Evolutionary conservation across 1,140 invertebrate genomes (phyloP).

Genomic region (Drosophila kurseongensis): DNA sequence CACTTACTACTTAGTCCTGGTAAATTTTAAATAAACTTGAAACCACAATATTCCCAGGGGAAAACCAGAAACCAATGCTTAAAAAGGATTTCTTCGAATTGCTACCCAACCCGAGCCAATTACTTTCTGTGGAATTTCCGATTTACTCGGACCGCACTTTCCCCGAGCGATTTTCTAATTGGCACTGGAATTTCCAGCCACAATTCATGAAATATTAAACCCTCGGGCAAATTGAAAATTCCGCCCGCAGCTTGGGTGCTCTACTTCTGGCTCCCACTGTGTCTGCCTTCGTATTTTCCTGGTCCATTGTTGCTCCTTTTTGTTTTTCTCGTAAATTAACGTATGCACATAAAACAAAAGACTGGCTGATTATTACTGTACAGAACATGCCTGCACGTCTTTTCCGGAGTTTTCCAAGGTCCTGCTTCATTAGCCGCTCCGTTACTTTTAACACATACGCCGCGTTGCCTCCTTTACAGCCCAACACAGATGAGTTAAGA

Average conservation of each 20-base stretch:
- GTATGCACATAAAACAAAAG: slow-evolving; percentile 58
- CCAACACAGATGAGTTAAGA: slow-evolving; percentile 18
- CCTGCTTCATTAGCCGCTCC: slow-evolving; percentile 40
- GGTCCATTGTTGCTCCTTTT: slow-evolving; percentile 34
- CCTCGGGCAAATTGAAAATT: slow-evolving; percentile 38
- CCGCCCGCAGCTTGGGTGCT: slow-evolving; percentile 4
- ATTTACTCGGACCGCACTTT: slow-evolving; percentile 16
- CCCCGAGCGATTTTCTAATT: slow-evolving; percentile 20
- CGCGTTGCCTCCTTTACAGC: slow-evolving; percentile 24
- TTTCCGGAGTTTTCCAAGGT: slow-evolving; percentile 4
- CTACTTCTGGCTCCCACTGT: slow-evolving; percentile 31
- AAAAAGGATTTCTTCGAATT: neutral
- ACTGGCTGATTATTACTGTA: slow-evolving; percentile 63
- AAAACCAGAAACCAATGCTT: neutral
- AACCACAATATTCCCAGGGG: neutral
- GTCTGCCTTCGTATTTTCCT: neutral
- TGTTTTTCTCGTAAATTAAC: slow-evolving; percentile 65
- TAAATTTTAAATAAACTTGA: slow-evolving; percentile 15
- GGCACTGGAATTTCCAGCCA: slow-evolving; percentile 14
- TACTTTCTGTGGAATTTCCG: slow-evolving; percentile 21
- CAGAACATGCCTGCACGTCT: slow-evolving; percentile 28
- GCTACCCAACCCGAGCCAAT: slow-evolving; percentile 10
- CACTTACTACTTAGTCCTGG: slow-evolving; percentile 8
- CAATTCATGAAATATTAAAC: slow-evolving; percentile 44
- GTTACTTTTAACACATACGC: slow-evolving; percentile 46